Evolutionary conservation across 2,797 vertebrate species (phyloP).

Genomic region (Melanotaenia maccullochi): DNA sequence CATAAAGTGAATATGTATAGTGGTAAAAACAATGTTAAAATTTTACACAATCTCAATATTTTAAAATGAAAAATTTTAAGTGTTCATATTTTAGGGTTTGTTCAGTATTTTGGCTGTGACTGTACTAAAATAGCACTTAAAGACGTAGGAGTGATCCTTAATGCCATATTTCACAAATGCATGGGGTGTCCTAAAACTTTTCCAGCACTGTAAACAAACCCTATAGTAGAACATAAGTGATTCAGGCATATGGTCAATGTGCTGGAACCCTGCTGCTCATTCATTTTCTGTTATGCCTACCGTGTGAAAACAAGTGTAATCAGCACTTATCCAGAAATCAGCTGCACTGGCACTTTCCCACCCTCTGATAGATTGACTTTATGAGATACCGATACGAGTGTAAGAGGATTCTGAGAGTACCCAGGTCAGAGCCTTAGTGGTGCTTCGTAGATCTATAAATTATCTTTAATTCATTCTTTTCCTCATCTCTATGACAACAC

Average conservation of each 20-base stretch:
- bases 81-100: no score
- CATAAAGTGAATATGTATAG: not conserved
- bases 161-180: no score
- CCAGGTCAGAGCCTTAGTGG: not conserved
- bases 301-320: constrained; percentile 3
- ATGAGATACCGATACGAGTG: not conserved
- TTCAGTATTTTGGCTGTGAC: no score
- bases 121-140: no score
- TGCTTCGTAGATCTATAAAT: not conserved
- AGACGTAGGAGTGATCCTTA: no score
- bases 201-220: not conserved
- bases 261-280: not conserved
- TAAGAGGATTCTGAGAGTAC: not conserved
- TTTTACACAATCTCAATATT: no score
- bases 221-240: not conserved
- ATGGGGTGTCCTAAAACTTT: no score
- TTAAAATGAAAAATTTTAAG: no score
- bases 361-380: constrained; percentile 2
- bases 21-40: no score
- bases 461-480: not conserved
- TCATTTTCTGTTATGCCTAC: not conserved
- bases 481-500: not conserved
- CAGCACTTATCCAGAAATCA: constrained; percentile 1
- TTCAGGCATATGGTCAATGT: not conserved
- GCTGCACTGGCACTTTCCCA: not conserved